Evolutionary conservation across 2,797 vertebrate species (phyloP), one percentile per base, ranked within the genome.

Genomic region (Ambastaia sidthimunki): DNA sequence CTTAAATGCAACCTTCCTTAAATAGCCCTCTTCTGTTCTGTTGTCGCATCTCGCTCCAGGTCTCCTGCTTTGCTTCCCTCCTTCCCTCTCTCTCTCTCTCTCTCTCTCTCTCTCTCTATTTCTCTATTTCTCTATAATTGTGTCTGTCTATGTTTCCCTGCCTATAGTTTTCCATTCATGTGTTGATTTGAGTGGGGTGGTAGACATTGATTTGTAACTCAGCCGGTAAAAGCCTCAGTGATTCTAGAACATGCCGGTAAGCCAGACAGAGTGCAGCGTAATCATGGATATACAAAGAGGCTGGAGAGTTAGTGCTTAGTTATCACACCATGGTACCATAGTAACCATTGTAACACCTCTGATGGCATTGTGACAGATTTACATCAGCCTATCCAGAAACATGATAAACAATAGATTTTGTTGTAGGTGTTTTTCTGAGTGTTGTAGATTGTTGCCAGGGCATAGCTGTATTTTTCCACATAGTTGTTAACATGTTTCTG

Each of bases 1-100:
- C 81, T 70, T 76, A 28, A 28, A 28, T 28, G 28, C 81, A 48
- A 65, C 48, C 21, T 74, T 76, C 80, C 70, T 71, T 80, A 80
- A 84, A 86, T 84, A 82, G 80, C 81, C 84, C n/a, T 44, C 37
- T 80, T 65, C 44, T 73, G 63, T 55, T 76, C 71, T 81, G 75
- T 83, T 80, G 70, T 81, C 69, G 63, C 68, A 76, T 83, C 82
- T 50, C 3, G 1, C 73, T 81, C 37, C 80, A 41, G 63, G 34
- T 84, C n/a, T 67, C 52, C 76, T 66, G 59, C 74, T 19, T 34
- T 66, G 47, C 48, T 75, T 60, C 4, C 65, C 72, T 77, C 18
- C 3, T 11, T 70, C 73, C 23, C n/a, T 76, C 52, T 52, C 67
- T 71, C 25, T 62, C 65, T 75, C 65, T 60, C 55, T 82, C 19